phyloP scores from a whole-genome alignment of 2,797 vertebrate species.

The Triplophysa bombifrons region DNA sequence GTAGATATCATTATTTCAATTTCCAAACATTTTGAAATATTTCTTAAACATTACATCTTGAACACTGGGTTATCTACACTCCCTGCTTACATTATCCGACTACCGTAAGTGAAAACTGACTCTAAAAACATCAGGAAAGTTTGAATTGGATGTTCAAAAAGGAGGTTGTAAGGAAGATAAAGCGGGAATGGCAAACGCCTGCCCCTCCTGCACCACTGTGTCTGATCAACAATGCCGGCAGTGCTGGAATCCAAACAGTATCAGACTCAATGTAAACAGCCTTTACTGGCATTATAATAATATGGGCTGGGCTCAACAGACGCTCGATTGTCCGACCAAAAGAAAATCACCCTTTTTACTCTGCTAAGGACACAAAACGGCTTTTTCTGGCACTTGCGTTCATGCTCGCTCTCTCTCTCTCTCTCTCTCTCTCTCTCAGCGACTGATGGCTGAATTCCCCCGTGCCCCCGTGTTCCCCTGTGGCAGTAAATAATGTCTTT shows the following conservation, averaged over 20 bases:
- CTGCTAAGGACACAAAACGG: constrained; percentile 56
- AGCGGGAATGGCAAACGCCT: not conserved
- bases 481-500: constrained; percentile 70
- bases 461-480: constrained; percentile 57
- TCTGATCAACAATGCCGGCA: constrained; percentile 48
- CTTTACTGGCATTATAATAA: constrained; percentile 60
- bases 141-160: not conserved
- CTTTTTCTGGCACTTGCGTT: constrained; percentile 40
- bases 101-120: not conserved
- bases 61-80: not conserved
- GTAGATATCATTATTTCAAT: not conserved
- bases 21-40: not conserved
- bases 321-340: constrained; percentile 57
- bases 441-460: constrained; percentile 63
- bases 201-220: constrained; percentile 14
- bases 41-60: not conserved
- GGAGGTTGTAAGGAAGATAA: not conserved
- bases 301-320: constrained; percentile 61
- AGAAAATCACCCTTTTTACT: constrained; percentile 52
- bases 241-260: constrained; percentile 63
- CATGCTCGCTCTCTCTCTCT: constrained; percentile 53
- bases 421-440: constrained; percentile 50
- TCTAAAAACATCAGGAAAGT: not conserved
- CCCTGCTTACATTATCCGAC: not conserved
- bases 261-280: constrained; percentile 64